Percentiles rank a stretch among this genome's conserved stretches.
phyloP scores from a whole-genome alignment of 2,113 vertebrate genomes.

The Cranoglanis bouderius region DNA sequence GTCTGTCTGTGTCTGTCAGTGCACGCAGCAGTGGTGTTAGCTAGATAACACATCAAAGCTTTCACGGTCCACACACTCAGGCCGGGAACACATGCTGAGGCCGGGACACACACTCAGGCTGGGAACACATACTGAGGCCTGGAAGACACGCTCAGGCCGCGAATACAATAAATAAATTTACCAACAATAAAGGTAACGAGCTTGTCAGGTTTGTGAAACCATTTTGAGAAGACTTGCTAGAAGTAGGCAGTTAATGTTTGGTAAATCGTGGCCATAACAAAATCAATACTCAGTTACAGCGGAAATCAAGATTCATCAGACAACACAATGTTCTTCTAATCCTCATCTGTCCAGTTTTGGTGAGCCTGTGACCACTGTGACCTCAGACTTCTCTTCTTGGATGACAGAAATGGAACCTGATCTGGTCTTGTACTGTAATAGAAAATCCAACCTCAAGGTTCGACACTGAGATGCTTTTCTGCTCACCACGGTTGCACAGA shows the following conservation, averaged over 20 bases:
- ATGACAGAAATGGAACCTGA: background rate
- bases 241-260: too few species aligned
- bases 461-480: background rate
- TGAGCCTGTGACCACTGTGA: background rate
- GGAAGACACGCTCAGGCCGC: constrained; percentile 2
- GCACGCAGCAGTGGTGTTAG: constrained; percentile 22
- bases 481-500: background rate
- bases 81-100: constrained; percentile 19
- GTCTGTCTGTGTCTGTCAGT: background rate
- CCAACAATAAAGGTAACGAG: background rate
- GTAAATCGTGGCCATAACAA: too few species aligned
- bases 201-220: background rate
- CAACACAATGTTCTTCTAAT: background rate
- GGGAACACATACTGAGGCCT: constrained; percentile 8
- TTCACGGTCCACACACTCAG: background rate
- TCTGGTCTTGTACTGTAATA: background rate
- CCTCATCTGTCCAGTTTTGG: background rate
- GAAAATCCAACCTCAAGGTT: background rate
- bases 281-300: too few species aligned
- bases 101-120: background rate
- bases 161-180: background rate
- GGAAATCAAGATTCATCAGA: background rate
- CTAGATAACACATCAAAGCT: constrained; percentile 28
- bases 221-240: background rate
- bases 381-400: background rate